Evolutionary conservation across 2,113 vertebrate species (phyloP).

Genomic region (Pristiophorus japonicus): DNA sequence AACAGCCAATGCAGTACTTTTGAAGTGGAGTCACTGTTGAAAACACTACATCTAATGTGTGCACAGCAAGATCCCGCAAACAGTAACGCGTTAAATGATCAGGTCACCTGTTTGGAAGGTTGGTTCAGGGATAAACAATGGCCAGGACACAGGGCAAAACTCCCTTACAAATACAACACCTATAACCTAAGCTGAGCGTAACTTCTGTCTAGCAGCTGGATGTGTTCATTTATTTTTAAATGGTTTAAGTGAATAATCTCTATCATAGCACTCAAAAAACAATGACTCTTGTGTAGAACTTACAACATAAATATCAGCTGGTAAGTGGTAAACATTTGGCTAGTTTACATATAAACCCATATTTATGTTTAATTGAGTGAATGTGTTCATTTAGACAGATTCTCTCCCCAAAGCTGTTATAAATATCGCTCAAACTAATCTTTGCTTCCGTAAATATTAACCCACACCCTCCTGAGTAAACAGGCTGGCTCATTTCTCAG

Average conservation of each 20-base stretch:
- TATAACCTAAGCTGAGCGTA: neutral
- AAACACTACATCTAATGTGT: neutral
- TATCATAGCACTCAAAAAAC: neutral
- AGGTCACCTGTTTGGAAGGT: neutral
- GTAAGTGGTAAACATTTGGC: neutral
- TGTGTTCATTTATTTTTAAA: neutral
- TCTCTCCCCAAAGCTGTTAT: neutral
- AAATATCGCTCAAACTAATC: neutral
- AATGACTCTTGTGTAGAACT: neutral
- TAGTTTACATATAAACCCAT: neutral
- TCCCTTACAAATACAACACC: neutral
- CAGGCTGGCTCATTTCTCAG: neutral
- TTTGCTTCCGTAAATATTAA: slow-evolving; percentile 13
- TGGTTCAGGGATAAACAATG: neutral
- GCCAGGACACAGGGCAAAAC: neutral
- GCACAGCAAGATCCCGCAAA: neutral
- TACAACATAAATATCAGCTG: neutral
- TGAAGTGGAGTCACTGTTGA: neutral
- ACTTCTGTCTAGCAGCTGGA: neutral
- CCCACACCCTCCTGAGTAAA: slow-evolving; percentile 7
- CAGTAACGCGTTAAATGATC: neutral
- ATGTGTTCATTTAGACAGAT: neutral
- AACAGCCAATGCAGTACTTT: neutral
- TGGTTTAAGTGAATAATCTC: neutral
- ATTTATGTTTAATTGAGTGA: slow-evolving; percentile 4